Conservation (phyloP, 2,113 vertebrate species). For the Hippocampus abdominalis region DNA sequence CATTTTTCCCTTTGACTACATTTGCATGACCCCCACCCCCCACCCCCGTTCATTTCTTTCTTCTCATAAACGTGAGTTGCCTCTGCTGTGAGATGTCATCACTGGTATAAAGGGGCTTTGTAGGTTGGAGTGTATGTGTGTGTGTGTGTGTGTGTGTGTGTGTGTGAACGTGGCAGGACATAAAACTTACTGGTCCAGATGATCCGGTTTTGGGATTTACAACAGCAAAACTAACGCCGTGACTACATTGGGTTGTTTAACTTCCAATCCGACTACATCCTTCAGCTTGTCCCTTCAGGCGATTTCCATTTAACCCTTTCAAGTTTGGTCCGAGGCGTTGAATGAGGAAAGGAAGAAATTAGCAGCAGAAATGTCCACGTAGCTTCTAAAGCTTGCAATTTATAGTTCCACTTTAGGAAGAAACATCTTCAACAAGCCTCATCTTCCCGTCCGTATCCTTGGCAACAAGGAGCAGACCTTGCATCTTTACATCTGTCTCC, state of each 20-base stretch:
- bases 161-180: slow-evolving; percentile 7
- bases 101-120: neutral
- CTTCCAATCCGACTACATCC: slow-evolving; percentile 24
- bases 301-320: slow-evolving; percentile 10
- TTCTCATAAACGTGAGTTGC: neutral
- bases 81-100: slow-evolving; percentile 3
- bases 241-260: slow-evolving; percentile 22
- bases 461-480: slow-evolving; percentile 68
- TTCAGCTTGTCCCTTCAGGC: slow-evolving; percentile 23
- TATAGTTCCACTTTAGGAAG: slow-evolving; percentile 27
- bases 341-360: neutral
- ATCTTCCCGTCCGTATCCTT: slow-evolving; percentile 64
- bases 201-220: slow-evolving; percentile 50
- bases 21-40: neutral
- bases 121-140: neutral
- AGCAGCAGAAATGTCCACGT: slow-evolving; percentile 7
- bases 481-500: slow-evolving; percentile 62
- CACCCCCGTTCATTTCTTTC: neutral
- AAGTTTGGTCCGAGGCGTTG: neutral
- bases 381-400: slow-evolving; percentile 9
- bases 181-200: slow-evolving; percentile 43
- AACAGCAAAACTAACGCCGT: slow-evolving; percentile 32
- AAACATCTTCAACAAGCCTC: slow-evolving; percentile 31
- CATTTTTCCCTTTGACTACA: neutral
- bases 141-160: too few relatives aligned